Evolutionary conservation across 2,113 vertebrate species (phyloP).

Genomic region (Rutilus rutilus): DNA sequence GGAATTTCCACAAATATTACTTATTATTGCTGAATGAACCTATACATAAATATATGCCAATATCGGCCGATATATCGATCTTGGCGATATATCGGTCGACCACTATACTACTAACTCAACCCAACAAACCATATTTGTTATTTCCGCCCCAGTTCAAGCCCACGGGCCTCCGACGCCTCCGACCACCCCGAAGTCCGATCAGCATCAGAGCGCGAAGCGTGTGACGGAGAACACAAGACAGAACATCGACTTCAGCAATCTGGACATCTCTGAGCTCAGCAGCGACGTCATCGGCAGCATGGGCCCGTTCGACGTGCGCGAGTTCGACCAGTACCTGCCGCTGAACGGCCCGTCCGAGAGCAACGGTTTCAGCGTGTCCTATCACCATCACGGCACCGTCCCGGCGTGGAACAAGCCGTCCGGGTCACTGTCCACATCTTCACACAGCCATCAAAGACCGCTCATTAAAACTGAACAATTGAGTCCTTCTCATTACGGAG

Average conservation of each 20-base stretch:
- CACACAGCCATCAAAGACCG: conserved; percentile 80
- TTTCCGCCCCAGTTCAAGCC: conserved; percentile 82
- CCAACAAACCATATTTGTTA: not conserved
- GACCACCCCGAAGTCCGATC: conserved; percentile 92
- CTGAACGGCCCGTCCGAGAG: conserved; percentile 83
- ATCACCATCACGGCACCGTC: conserved; percentile 74
- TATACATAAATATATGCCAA: too few species aligned
- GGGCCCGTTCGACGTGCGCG: conserved; percentile 94
- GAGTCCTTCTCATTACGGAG: conserved; percentile 82
- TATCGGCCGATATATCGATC: not conserved
- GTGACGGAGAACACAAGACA: conserved; percentile 87
- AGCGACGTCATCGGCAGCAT: conserved; percentile 98
- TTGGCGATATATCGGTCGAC: not conserved
- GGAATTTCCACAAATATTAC: too few species aligned
- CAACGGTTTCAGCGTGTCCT: conserved; percentile 65
- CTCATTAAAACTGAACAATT: conserved; percentile 92
- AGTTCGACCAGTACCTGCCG: conserved; percentile 98
- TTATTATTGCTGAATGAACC: too few species aligned
- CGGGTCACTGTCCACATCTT: conserved; percentile 57
- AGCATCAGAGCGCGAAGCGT: conserved; percentile 85
- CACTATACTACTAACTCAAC: not conserved
- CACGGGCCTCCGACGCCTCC: conserved; percentile 95
- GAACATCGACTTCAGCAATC: conserved; percentile 99
- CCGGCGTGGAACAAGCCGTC: conserved; percentile 87
- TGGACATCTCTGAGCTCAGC: conserved; percentile 98